These are phyloP conservation scores for Antechinus stuartii DNA, from an alignment of 2,113 vertebrate species.

Conservation along the genomic window DNA sequence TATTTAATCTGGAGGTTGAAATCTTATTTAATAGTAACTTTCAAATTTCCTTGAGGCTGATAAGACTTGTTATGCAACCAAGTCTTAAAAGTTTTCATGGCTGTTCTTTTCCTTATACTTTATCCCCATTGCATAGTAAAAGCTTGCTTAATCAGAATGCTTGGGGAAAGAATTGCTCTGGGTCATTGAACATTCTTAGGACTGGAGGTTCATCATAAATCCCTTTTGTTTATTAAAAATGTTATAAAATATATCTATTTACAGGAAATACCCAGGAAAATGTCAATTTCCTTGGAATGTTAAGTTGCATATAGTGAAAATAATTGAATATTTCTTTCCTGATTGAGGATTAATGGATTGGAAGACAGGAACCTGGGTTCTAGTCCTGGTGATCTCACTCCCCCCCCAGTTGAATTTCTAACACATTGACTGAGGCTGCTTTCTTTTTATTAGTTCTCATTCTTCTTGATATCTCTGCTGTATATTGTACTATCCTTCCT, in stretches of 20 bases:
- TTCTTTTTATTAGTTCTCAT: background rate
- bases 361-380: background rate
- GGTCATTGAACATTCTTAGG: background rate
- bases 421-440: background rate
- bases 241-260: background rate
- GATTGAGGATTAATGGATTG: background rate
- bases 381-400: background rate
- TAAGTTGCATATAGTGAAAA: background rate
- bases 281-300: background rate
- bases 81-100: background rate
- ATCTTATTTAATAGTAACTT: conserved; percentile 59
- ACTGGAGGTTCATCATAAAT: background rate
- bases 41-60: background rate
- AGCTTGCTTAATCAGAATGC: background rate
- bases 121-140: background rate
- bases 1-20: conserved; percentile 65
- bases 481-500: background rate
- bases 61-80: background rate
- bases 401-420: background rate
- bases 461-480: background rate
- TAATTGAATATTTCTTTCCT: background rate
- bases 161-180: background rate
- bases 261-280: background rate
- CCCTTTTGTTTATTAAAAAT: background rate
- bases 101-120: background rate